Conservation (phyloP, 2,888 invertebrate species). For the Hyles lineata region DNA sequence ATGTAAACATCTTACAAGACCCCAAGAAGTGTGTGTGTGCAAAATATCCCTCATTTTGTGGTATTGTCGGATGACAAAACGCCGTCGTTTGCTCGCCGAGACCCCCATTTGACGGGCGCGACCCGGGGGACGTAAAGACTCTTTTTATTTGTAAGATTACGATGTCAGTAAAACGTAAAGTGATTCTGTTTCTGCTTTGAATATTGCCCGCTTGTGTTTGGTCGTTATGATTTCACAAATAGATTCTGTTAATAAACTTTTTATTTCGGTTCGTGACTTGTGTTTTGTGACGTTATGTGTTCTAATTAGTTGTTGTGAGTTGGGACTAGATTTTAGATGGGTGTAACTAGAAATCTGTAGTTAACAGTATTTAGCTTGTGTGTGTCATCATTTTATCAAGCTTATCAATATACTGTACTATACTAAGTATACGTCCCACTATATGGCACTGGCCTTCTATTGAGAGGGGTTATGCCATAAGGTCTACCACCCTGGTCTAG, state of each 20-base stretch:
- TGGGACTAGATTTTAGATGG: too few species aligned
- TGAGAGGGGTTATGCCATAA: too few species aligned
- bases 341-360: too few species aligned
- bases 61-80: constrained; percentile 69
- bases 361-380: too few species aligned
- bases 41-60: constrained; percentile 61
- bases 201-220: constrained; percentile 45
- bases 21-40: constrained; percentile 34
- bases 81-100: constrained; percentile 57
- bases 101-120: constrained; percentile 53
- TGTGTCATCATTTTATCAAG: too few species aligned
- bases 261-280: background rate
- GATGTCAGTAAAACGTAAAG: constrained; percentile 67
- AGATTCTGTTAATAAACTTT: constrained; percentile 39
- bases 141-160: constrained; percentile 69
- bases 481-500: too few species aligned
- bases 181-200: constrained; percentile 60
- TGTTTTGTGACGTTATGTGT: background rate
- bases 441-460: too few species aligned
- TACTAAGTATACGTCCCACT: too few species aligned
- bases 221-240: constrained; percentile 44
- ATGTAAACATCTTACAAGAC: constrained; percentile 31
- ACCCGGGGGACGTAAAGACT: constrained; percentile 55
- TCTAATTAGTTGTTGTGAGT: background rate
- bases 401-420: too few species aligned